phyloP scores from a whole-genome alignment of 2,113 vertebrate genomes.

The Eidolon helvum region DNA sequence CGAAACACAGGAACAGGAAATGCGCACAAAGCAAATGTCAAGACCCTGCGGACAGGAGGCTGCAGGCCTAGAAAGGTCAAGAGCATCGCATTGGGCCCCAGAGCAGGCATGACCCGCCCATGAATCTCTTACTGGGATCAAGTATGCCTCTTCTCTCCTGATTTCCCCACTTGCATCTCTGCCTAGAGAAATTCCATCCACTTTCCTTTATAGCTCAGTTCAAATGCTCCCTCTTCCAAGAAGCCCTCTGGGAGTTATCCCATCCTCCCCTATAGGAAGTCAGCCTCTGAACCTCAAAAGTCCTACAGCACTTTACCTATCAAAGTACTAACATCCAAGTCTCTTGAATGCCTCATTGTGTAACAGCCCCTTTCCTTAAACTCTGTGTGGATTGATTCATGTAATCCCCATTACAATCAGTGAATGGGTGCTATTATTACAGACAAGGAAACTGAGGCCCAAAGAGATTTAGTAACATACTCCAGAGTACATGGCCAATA shows the following conservation, averaged over 20 bases:
- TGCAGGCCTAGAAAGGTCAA: background rate
- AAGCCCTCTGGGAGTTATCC: background rate
- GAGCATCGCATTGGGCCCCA: background rate
- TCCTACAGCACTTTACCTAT: background rate
- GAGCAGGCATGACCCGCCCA: background rate
- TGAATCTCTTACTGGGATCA: background rate
- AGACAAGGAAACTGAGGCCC: background rate
- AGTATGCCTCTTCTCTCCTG: background rate
- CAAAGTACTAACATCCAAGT: background rate
- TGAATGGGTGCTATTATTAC: background rate
- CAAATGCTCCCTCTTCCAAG: background rate
- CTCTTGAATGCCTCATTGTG: background rate
- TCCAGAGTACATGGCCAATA: too few species aligned
- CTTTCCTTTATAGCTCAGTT: background rate
- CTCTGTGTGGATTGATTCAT: background rate
- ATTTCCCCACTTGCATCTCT: background rate
- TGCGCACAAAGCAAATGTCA: constrained; percentile 8
- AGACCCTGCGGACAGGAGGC: background rate
- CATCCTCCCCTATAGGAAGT: background rate
- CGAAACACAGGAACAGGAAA: constrained; percentile 46
- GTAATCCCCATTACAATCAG: background rate
- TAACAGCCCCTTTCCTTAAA: background rate
- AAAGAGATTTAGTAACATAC: background rate
- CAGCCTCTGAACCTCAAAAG: background rate
- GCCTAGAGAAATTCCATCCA: background rate